Evolutionary conservation across 2,797 vertebrate genomes (phyloP).

Genomic region (Octomys mimax): DNA sequence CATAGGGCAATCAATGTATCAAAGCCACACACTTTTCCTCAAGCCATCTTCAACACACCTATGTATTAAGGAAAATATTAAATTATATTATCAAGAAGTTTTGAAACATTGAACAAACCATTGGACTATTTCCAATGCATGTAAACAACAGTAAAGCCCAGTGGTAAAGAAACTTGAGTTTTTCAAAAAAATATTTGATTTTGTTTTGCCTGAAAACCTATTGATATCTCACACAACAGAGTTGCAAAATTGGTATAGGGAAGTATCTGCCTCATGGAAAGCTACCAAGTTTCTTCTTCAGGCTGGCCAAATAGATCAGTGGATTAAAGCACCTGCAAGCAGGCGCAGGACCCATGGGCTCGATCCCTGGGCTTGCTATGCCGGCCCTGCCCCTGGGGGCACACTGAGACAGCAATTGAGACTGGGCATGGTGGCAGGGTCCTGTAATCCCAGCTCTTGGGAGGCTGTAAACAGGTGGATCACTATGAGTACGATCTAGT

Average conservation of each 20-base stretch:
- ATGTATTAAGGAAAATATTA: background rate
- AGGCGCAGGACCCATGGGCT: too few species aligned
- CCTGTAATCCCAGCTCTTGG: too few species aligned
- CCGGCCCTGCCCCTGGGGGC: too few species aligned
- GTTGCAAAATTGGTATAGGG: background rate
- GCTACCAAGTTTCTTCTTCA: background rate
- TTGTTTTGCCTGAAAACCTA: conserved; percentile 14
- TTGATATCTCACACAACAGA: background rate
- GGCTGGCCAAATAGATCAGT: too few species aligned
- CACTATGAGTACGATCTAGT: too few species aligned
- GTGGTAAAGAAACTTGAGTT: background rate
- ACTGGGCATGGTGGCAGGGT: too few species aligned
- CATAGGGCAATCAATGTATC: background rate
- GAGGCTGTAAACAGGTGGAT: too few species aligned
- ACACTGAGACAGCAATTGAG: too few species aligned
- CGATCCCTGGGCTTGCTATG: too few species aligned
- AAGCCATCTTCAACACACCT: background rate
- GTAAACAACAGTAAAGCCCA: background rate
- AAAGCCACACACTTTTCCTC: background rate
- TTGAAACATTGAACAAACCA: background rate
- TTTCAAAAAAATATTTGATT: conserved; percentile 36
- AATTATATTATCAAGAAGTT: background rate
- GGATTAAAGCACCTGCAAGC: too few species aligned
- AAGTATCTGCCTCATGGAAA: background rate
- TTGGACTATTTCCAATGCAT: background rate